Percentiles rank a stretch among this genome's conserved stretches.
Evolutionary conservation across 2,113 vertebrate species (phyloP).

Genomic region (Pseudonaja textilis): DNA sequence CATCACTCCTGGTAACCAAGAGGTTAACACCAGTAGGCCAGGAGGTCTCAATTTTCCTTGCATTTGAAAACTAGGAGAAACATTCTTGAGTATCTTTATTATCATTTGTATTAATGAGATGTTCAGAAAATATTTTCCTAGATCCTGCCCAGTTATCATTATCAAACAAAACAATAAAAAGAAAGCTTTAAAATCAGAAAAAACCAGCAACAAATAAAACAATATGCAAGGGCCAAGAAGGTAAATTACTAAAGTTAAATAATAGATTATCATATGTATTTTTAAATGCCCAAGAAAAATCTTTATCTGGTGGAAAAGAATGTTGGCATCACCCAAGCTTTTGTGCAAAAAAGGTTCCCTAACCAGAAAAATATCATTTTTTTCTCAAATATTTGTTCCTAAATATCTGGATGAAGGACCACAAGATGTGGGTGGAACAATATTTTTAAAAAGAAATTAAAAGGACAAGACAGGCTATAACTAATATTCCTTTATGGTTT

Average conservation of each 20-base stretch:
- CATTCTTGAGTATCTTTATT: not conserved
- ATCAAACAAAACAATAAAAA: not conserved
- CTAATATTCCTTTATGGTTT: not conserved
- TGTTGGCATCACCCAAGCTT: not conserved
- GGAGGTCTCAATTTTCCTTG: not conserved
- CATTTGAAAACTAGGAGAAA: not conserved
- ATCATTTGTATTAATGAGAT: not conserved
- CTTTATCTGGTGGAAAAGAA: not conserved
- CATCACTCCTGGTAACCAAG: not conserved
- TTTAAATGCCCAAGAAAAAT: not conserved
- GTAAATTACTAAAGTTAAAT: not conserved
- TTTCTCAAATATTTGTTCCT: too few species aligned
- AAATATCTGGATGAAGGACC: not conserved
- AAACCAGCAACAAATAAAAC: not conserved
- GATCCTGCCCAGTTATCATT: not conserved
- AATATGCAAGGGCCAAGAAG: not conserved
- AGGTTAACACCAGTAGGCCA: not conserved
- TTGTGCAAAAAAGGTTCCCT: not conserved
- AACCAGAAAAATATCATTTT: not conserved
- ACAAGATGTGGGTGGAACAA: not conserved
- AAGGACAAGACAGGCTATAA: not conserved
- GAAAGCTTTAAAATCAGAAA: not conserved
- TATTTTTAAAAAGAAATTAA: not conserved
- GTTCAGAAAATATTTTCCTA: not conserved
- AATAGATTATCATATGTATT: not conserved